Conservation (phyloP, 2,888 invertebrate genomes). For the Leucoptera coffeella region DNA sequence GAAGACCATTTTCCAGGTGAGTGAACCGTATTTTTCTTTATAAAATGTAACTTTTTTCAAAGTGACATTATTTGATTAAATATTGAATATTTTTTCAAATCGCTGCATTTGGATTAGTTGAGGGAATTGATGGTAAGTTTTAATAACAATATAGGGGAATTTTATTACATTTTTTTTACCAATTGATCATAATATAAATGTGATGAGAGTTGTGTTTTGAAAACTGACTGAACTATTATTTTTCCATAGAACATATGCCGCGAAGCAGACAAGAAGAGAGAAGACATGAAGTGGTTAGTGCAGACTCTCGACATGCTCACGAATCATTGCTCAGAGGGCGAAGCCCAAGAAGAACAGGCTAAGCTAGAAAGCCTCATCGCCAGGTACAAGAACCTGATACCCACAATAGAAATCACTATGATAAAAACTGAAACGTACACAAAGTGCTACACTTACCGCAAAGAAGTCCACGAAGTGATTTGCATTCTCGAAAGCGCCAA, state of each 20-base stretch:
- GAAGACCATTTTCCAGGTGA: slow-evolving; percentile 82
- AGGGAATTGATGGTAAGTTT: slow-evolving; percentile 50
- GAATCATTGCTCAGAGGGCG: slow-evolving; percentile 73
- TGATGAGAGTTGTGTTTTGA: neutral
- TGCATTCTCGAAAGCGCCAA: slow-evolving; percentile 70
- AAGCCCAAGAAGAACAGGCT: slow-evolving; percentile 74
- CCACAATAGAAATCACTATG: slow-evolving; percentile 88
- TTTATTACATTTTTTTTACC: too few relatives aligned
- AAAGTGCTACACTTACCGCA: slow-evolving; percentile 85
- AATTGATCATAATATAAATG: neutral
- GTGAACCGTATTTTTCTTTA: neutral
- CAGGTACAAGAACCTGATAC: slow-evolving; percentile 86
- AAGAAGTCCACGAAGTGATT: slow-evolving; percentile 82
- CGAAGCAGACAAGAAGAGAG: slow-evolving; percentile 83
- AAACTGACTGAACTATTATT: slow-evolving; percentile 2
- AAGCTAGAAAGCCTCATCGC: slow-evolving; percentile 76
- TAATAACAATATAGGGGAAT: too few relatives aligned
- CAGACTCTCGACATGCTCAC: slow-evolving; percentile 83
- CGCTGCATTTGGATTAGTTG: slow-evolving; percentile 26
- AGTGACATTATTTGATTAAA: neutral
- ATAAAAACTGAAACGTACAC: slow-evolving; percentile 89
- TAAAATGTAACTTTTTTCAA: neutral
- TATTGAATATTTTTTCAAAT: slow-evolving; percentile 6
- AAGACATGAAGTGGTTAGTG: slow-evolving; percentile 93
- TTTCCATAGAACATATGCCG: slow-evolving; percentile 73